Conservation (phyloP, 2,113 vertebrate genomes). For the Mellivora capensis region DNA sequence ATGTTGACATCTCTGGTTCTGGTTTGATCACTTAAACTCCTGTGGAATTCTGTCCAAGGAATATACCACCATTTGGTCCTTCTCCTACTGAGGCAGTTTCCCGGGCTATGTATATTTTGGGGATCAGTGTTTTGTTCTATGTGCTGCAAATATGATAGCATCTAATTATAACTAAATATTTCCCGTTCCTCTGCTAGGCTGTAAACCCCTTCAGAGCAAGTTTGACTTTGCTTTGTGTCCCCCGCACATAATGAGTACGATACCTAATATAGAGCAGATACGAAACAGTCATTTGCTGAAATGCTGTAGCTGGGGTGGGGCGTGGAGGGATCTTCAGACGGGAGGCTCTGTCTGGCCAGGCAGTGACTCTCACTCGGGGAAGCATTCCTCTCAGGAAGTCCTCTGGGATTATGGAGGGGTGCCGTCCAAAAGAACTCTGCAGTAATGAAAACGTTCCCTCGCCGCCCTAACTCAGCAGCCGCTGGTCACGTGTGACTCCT, state of each 20-base stretch:
- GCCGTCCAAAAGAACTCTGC: neutral
- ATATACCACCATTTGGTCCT: rapidly evolving
- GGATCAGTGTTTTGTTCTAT: neutral
- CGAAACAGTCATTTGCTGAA: neutral
- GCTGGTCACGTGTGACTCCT: neutral
- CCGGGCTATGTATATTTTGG: neutral
- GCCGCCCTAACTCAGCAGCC: neutral
- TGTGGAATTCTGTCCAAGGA: neutral
- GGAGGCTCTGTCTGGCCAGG: neutral
- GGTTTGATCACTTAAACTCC: no score
- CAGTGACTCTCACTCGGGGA: neutral
- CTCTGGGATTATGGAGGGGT: neutral
- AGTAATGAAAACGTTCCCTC: rapidly evolving
- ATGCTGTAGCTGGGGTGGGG: neutral
- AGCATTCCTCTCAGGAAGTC: neutral
- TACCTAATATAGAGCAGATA: rapidly evolving
- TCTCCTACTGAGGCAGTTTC: neutral
- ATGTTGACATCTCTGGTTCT: neutral
- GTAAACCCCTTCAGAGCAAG: neutral
- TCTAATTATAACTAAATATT: neutral
- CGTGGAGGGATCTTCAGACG: neutral
- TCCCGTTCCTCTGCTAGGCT: neutral
- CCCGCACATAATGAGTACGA: neutral
- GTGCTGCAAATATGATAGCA: neutral
- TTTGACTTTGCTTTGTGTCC: neutral